These are phyloP conservation scores for Ianthella basta DNA, from an alignment of 37 sponge, comb jelly and placozoan species.

Conservation along the genomic window DNA sequence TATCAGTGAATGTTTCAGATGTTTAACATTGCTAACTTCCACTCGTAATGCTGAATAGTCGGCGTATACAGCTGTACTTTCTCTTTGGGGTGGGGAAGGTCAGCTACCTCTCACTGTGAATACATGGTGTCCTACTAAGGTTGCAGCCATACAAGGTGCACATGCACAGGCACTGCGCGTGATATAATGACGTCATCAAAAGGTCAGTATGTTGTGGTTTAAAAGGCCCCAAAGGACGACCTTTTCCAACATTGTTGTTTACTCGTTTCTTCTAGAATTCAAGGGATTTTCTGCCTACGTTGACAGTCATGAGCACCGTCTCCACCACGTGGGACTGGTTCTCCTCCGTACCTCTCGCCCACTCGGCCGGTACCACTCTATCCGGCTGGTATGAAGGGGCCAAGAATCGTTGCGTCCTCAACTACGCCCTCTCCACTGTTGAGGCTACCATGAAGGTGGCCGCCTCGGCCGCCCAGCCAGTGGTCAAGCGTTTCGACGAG, in stretches of 20 bases:
- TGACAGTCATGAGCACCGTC: neutral
- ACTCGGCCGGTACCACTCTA: slow-evolving; percentile 47
- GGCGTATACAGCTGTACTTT: too few species aligned
- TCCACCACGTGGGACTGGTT: slow-evolving; percentile 66
- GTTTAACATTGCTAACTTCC: too few species aligned
- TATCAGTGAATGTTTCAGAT: too few species aligned
- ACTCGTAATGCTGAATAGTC: too few species aligned
- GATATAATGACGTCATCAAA: too few species aligned
- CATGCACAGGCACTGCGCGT: too few species aligned
- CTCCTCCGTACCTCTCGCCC: slow-evolving; percentile 45
- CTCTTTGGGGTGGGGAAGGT: too few species aligned
- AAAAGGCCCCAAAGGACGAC: too few species aligned
- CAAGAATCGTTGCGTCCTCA: slow-evolving; percentile 44
- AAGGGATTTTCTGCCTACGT: neutral
- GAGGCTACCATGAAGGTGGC: slow-evolving; percentile 60
- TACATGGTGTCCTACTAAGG: too few species aligned
- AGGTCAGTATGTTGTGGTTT: too few species aligned
- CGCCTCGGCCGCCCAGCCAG: slow-evolving; percentile 47
- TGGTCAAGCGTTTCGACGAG: slow-evolving; percentile 60
- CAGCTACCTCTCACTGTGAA: too few species aligned
- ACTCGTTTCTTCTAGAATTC: neutral
- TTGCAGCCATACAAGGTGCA: too few species aligned
- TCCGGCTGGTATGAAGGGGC: slow-evolving; percentile 57
- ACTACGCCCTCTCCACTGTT: slow-evolving; percentile 54
- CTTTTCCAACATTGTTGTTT: neutral